Conservation (phyloP, 2,113 vertebrate genomes). For the Falcunculus frontatus region DNA sequence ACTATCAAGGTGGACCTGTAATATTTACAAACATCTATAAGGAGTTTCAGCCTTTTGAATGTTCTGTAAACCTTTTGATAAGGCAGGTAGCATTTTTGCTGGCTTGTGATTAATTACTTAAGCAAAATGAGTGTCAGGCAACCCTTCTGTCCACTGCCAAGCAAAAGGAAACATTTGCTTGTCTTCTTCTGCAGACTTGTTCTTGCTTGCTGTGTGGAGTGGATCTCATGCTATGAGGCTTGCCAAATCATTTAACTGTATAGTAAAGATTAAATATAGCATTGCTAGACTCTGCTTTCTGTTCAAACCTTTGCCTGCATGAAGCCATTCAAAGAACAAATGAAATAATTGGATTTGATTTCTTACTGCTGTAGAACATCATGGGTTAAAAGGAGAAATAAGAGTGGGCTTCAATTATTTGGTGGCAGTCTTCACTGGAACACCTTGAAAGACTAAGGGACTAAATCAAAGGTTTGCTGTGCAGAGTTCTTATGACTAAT, state of each 20-base stretch:
- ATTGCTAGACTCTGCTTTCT: neutral
- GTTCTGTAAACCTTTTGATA: neutral
- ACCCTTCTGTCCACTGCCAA: neutral
- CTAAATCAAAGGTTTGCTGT: neutral
- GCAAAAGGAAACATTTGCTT: neutral
- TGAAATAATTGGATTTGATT: neutral
- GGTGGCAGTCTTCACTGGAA: neutral
- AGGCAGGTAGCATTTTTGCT: neutral
- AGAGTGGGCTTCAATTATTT: neutral
- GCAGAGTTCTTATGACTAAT: neutral
- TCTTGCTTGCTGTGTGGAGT: neutral
- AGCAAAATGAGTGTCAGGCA: neutral
- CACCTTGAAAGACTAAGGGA: neutral
- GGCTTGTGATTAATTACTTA: neutral
- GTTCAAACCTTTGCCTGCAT: neutral
- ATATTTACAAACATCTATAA: neutral
- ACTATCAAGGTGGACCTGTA: neutral
- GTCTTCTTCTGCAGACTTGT: neutral
- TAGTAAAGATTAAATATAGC: neutral
- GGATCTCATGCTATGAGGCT: neutral
- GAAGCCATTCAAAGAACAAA: neutral
- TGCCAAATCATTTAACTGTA: neutral
- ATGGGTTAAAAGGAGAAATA: neutral
- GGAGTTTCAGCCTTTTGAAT: neutral
- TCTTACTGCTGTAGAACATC: neutral